Percentiles rank a stretch among this genome's conserved stretches.
Evolutionary conservation across 2,797 vertebrate species (phyloP).

Genomic region (Clarias laeviceps): DNA sequence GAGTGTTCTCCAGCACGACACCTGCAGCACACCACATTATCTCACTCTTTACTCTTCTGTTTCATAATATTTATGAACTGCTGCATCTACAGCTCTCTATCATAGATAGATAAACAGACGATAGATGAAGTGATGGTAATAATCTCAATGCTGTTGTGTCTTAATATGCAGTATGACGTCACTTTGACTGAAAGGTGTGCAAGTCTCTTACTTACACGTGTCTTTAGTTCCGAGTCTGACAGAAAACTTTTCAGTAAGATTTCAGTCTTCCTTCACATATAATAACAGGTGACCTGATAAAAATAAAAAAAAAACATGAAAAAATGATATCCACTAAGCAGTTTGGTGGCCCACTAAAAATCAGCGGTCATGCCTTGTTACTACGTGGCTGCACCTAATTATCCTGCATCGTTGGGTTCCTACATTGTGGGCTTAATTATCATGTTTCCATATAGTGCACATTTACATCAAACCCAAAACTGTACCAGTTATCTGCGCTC

Average conservation of each 20-base stretch:
- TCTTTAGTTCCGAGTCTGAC: neutral
- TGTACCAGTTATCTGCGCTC: neutral
- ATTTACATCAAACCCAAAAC: neutral
- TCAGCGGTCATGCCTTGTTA: neutral
- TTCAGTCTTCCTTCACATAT: neutral
- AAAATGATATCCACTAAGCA: neutral
- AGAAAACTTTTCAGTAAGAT: neutral
- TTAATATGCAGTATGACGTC: neutral
- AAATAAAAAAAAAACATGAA: too few species aligned
- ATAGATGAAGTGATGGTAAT: neutral
- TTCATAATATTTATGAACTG: neutral
- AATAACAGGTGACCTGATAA: neutral
- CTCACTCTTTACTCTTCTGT: neutral
- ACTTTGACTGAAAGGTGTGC: neutral
- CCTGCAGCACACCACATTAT: neutral
- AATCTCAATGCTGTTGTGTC: neutral
- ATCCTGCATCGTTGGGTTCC: neutral
- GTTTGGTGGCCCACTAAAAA: neutral
- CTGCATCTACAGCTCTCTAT: neutral
- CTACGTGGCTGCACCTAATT: neutral
- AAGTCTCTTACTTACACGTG: neutral
- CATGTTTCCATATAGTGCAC: too few species aligned
- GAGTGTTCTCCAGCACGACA: neutral
- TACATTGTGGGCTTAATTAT: neutral
- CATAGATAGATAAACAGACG: neutral